These are phyloP conservation scores for Drosophila multiciliata DNA, from an alignment of 2,888 invertebrate genomes.

Conservation along the genomic window DNA sequence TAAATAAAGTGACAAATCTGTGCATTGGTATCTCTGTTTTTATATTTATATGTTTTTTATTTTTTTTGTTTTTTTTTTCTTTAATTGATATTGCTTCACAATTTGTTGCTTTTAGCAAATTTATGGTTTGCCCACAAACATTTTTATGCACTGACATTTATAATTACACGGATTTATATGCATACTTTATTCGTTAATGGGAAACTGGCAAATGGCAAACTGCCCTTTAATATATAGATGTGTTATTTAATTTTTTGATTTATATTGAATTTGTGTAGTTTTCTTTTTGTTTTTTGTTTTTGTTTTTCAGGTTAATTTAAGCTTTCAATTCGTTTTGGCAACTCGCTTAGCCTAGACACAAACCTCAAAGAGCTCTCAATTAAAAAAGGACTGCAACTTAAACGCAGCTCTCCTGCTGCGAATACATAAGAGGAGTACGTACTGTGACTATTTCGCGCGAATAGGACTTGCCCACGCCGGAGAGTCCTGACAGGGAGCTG, in stretches of 20 bases:
- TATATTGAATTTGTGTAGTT: constrained; percentile 5
- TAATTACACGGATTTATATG: constrained; percentile 23
- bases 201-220: constrained; percentile 34
- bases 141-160: constrained; percentile 34
- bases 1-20: constrained; percentile 16
- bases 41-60: not conserved
- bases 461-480: constrained; percentile 84
- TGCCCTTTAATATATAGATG: constrained; percentile 11
- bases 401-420: constrained; percentile 89
- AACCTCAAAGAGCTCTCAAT: constrained; percentile 69
- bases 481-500: constrained; percentile 83
- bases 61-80: not conserved
- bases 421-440: constrained; percentile 89
- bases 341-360: constrained; percentile 72
- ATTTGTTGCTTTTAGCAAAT: constrained; percentile 17
- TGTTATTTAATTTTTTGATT: not conserved
- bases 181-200: constrained; percentile 25
- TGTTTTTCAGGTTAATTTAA: constrained; percentile 19
- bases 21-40: constrained; percentile 18
- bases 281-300: not conserved
- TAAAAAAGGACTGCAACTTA: constrained; percentile 82
- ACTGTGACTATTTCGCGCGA: constrained; percentile 89
- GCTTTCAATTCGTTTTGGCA: constrained; percentile 69
- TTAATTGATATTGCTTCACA: constrained; percentile 12
- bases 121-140: constrained; percentile 21